Base-by-base conservation (phyloP, 1,140 invertebrate species). In the Branchinecta lindahli region DNA sequence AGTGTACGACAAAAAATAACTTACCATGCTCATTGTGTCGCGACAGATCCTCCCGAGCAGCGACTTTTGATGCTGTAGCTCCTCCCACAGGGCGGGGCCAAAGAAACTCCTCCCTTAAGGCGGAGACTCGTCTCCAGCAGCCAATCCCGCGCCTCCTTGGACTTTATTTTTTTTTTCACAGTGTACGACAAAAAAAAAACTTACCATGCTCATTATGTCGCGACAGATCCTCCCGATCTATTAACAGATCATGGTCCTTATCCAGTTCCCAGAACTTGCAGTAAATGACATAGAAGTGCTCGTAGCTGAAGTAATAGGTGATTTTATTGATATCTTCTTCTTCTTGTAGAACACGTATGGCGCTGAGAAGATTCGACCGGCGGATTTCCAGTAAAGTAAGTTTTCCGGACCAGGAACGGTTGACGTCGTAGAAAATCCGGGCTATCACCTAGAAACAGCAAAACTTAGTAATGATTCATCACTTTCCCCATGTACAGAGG, bases 211-310 rank as follows among this genome's bases (percentile, higher is more conserved):
- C 94, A 77, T 94, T 96, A 79, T 99, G 96, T 75, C 92, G 84
- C 3, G 88, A 87, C 18, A 99, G 84, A 82, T 99, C 96, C 72
- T 91, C 87, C 77, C 90, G 80, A 72, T 93, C 93, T 74, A 99
- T 98, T 75, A 91, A 91, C 52, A 99, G 82, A 83, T 99, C 96
- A 79, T 99, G 96, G 83, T 99, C 96, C 72, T 92, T 86, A 80
- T 99, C 97, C 73, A 99, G 81, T 80, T 99, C 96, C 96, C 97
- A 99, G 81, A 99, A 99, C 81, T 98, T 99, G 82, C 97, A 99
- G 79, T 99, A 99, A 77, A 99, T 98, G 33, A 99, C 97, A 82
- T 99, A 99, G 81, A 99, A 99, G 82, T 99, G 96, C 80, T 99
- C 96, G 79, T 99, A 99, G 77, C 94, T 97, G 81, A 99, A 99